phyloP scores from a whole-genome alignment of 2,113 vertebrate genomes.

The Apteryx mantelli region DNA sequence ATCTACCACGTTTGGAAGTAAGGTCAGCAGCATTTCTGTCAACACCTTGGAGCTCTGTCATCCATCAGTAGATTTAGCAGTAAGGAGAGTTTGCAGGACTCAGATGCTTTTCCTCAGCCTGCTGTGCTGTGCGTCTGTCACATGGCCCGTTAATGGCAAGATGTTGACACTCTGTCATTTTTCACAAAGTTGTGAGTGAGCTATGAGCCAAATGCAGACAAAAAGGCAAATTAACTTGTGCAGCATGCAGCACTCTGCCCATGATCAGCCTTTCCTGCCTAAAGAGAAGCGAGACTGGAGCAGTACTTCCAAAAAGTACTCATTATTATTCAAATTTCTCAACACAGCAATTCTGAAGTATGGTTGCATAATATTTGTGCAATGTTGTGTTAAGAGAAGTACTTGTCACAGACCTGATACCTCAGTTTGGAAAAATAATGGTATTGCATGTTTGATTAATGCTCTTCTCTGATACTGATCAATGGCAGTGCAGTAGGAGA shows the following conservation, averaged over 20 bases:
- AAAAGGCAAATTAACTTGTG: constrained; percentile 20
- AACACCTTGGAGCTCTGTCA: neutral
- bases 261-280: neutral
- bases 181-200: constrained; percentile 23
- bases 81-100: constrained; percentile 31
- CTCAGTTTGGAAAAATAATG: constrained; percentile 23
- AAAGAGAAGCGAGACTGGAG: neutral
- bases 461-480: constrained; percentile 23
- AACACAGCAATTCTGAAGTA: neutral
- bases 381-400: constrained; percentile 17
- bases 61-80: constrained; percentile 18
- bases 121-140: constrained; percentile 53
- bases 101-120: constrained; percentile 8
- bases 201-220: constrained; percentile 36
- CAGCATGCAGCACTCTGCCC: neutral
- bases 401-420: constrained; percentile 5
- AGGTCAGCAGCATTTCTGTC: constrained; percentile 29
- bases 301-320: neutral
- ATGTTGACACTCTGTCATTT: constrained; percentile 44
- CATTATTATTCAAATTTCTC: neutral
- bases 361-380: constrained; percentile 29
- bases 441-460: constrained; percentile 2
- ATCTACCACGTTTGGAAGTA: neutral
- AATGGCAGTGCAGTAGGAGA: constrained; percentile 15
- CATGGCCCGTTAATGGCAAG: constrained; percentile 37